Base-by-base conservation (phyloP, 2,797 vertebrate species). In the Odontamblyopus rebecca region DNA sequence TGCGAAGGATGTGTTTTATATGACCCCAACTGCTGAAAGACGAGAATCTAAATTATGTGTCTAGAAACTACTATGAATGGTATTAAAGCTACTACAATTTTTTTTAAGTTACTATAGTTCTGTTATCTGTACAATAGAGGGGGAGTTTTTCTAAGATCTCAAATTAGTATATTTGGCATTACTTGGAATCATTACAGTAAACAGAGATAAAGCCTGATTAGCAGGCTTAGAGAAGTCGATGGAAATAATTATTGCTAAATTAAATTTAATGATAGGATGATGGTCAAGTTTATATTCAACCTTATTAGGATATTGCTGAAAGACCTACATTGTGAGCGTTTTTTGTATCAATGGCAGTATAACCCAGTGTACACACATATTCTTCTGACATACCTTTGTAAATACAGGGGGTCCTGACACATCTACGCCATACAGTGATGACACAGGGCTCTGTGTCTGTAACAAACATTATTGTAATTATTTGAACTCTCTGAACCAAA, bases 381-480 rank as follows among this genome's bases (percentile, higher is more conserved):
- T 16, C 3, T 48, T 4, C 5, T 30, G 18, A 71, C 83, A 82
- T 84, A 97, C 98, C 94, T 98, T 99, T 60, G 96, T 97, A 78
- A 98, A 97, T 44, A 91, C 44, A 59, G 97, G 97, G 72, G 94
- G 89, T 41, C 92, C 85, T 62, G 91, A 86, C 6, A 19, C 93
- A 75, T 97, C 96, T 23, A 86, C 85, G 35, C 78, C 89, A 67
- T 90, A 94, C 54, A 96, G 83, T 32, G 93, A 92, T 0, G 94
- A 94, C 80, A 95, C 92, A 6, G 96, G 97, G 78, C 96, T 98
- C 90, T 96, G 96, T 84, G 93, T 92, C 97, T 98, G 76, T 72
- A 77, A 64, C 16, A 69, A 41, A 74, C 15, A 60, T 41, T 11
- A 32, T 18, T 27, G 63, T 50, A 16, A 29, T 51, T 66, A 27